Conservation (phyloP, 2,797 vertebrate genomes). For the Anas acuta region DNA sequence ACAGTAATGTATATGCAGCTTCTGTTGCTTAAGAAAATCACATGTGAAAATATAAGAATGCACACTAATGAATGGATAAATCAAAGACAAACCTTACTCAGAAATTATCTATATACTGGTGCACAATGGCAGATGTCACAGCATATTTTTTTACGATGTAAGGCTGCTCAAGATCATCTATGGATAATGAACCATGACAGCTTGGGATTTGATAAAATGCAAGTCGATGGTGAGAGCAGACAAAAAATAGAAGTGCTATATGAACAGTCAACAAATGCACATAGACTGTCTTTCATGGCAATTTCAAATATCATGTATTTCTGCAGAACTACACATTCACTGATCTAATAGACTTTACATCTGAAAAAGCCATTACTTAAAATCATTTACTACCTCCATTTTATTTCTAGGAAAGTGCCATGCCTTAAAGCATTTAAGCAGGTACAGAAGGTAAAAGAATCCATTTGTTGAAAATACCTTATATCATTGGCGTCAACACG, state of each 20-base stretch:
- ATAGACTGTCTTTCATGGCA: background rate
- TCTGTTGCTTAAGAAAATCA: background rate
- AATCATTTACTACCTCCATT: background rate
- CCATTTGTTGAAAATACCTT: constrained; percentile 67
- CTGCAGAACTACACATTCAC: background rate
- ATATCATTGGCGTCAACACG: constrained; percentile 39
- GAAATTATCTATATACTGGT: constrained; percentile 53
- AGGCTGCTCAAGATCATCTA: constrained; percentile 77
- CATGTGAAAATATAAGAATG: background rate
- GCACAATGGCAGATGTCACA: constrained; percentile 74
- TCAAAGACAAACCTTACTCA: background rate
- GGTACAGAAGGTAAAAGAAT: background rate
- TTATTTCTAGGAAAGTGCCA: background rate
- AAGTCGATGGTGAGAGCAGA: constrained; percentile 43
- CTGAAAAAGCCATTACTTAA: background rate
- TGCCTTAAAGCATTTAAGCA: background rate
- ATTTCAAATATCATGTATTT: background rate
- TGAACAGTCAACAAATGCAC: constrained; percentile 9
- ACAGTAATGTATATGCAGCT: background rate
- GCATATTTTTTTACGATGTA: constrained; percentile 78
- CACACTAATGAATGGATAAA: background rate
- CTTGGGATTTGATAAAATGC: constrained; percentile 62
- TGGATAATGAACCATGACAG: constrained; percentile 79
- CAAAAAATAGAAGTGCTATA: constrained; percentile 13
- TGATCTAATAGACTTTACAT: background rate